Percentiles rank a stretch among this genome's conserved stretches.
These are phyloP conservation scores for Ligdia adustata DNA, from an alignment of 2,888 invertebrate genomes.

Conservation along the genomic window DNA sequence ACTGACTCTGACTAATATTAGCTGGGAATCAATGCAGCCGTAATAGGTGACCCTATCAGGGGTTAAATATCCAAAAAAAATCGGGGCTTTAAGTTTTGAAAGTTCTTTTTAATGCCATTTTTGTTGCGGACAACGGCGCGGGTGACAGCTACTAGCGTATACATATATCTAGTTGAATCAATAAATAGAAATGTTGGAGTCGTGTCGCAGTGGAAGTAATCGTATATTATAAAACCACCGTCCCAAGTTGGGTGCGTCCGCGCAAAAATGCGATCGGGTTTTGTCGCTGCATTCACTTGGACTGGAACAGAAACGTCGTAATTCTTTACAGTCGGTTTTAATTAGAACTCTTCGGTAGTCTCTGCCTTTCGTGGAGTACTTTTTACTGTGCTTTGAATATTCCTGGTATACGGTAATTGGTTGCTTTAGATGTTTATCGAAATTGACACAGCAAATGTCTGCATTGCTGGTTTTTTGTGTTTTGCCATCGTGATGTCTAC, in stretches of 20 bases:
- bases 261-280: conserved; percentile 50
- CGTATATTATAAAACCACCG: conserved; percentile 13
- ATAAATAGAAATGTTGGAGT: background rate
- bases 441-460: background rate
- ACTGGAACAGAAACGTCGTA: conserved; percentile 47
- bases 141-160: background rate
- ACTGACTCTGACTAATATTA: too few relatives aligned
- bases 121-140: too few relatives aligned
- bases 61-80: too few relatives aligned
- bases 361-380: conserved; percentile 34
- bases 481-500: too few relatives aligned
- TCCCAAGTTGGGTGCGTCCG: conserved; percentile 49
- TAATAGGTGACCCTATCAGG: too few relatives aligned
- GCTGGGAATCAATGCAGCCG: too few relatives aligned
- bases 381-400: conserved; percentile 23
- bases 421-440: conserved; percentile 15
- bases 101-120: too few relatives aligned
- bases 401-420: conserved; percentile 15
- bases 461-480: too few relatives aligned
- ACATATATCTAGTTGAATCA: background rate
- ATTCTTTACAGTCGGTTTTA: conserved; percentile 55
- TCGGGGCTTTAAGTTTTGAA: too few relatives aligned
- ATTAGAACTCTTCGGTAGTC: conserved; percentile 51
- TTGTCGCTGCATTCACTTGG: conserved; percentile 46
- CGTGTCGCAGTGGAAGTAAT: background rate